Evolutionary conservation across 2,888 invertebrate genomes (phyloP).

Genomic region (Temnothorax rugatulus): DNA sequence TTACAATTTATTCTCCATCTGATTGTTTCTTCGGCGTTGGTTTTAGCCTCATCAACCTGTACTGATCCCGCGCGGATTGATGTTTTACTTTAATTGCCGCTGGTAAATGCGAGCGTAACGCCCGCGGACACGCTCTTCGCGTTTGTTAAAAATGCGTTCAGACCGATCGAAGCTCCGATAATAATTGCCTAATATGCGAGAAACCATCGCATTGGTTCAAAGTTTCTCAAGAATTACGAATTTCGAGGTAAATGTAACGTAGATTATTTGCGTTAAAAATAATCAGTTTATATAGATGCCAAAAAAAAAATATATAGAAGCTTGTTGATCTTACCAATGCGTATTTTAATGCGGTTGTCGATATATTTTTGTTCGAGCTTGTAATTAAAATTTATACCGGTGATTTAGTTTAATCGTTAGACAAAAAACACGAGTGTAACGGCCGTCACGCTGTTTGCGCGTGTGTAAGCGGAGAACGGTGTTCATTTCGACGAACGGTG

Average conservation of each 20-base stretch:
- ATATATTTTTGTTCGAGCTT: not conserved
- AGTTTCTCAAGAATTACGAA: constrained; percentile 7
- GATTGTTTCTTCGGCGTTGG: constrained; percentile 58
- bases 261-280: not conserved
- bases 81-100: constrained; percentile 63
- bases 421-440: constrained; percentile 29
- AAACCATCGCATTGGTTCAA: constrained; percentile 21
- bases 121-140: constrained; percentile 48
- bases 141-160: constrained; percentile 35
- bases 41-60: constrained; percentile 38
- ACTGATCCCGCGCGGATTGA: constrained; percentile 32
- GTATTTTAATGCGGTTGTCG: not conserved
- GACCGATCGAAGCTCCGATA: constrained; percentile 30
- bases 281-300: not conserved
- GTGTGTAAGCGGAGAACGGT: constrained; percentile 9
- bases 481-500: constrained; percentile 42
- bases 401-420: constrained; percentile 23
- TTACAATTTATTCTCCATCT: not conserved
- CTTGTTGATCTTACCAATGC: not conserved
- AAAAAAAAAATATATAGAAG: no score
- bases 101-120: constrained; percentile 46
- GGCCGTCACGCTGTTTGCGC: constrained; percentile 43
- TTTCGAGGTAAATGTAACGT: not conserved
- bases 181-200: constrained; percentile 46
- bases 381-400: constrained; percentile 18